These are phyloP conservation scores for Ceryle rudis DNA, from an alignment of 2,797 vertebrate species.

Conservation along the genomic window DNA sequence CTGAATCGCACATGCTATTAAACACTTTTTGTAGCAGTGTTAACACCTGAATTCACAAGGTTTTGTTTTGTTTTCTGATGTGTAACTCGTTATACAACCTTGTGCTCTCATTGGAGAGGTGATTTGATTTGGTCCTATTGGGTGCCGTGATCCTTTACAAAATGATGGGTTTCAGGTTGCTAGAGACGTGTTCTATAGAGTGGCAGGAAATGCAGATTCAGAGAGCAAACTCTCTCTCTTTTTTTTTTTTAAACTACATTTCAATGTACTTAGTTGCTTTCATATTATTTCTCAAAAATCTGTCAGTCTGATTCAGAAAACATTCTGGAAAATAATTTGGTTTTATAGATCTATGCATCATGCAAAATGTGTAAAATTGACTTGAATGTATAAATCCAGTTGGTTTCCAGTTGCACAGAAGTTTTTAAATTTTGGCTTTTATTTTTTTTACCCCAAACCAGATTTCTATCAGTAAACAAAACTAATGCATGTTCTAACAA, in stretches of 20 bases:
- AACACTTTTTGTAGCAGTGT: background rate
- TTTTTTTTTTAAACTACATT: background rate
- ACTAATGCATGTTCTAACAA: background rate
- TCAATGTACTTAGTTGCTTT: accelerated
- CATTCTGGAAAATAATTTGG: background rate
- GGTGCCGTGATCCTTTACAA: background rate
- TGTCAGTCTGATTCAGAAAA: background rate
- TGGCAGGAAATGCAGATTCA: background rate
- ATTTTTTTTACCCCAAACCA: background rate
- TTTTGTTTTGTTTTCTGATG: background rate
- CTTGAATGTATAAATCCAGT: background rate
- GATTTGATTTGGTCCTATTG: background rate
- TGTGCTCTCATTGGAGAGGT: background rate
- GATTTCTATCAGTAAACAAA: background rate
- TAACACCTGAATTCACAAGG: background rate
- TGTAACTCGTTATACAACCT: background rate
- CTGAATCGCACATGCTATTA: background rate
- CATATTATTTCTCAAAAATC: background rate
- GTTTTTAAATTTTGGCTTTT: background rate
- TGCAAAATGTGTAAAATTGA: background rate
- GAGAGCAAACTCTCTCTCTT: too few relatives aligned
- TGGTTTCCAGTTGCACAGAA: background rate
- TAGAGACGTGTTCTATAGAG: background rate
- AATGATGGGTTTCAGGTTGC: background rate
- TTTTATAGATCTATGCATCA: background rate